Percentiles rank a stretch among this genome's conserved stretches.
These are phyloP conservation scores for Euproctis similis DNA, from an alignment of 2,888 invertebrate species.

Conservation along the genomic window DNA sequence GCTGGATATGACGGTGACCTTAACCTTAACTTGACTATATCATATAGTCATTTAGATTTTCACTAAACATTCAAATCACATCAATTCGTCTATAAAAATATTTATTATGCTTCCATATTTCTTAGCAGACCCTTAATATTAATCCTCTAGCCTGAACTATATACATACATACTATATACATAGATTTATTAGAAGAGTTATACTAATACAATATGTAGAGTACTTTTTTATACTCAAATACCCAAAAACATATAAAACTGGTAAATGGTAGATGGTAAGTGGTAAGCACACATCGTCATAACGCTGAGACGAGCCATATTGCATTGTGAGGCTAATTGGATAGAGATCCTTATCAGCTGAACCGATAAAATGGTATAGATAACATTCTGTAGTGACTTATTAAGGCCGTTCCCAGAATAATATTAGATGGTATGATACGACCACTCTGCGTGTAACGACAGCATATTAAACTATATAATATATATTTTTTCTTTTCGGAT, in stretches of 20 bases:
- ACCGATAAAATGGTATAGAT: slow-evolving; percentile 76
- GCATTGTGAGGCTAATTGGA: slow-evolving; percentile 76
- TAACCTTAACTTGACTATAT: too few relatives aligned
- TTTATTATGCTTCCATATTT: too few relatives aligned
- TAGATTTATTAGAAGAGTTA: too few relatives aligned
- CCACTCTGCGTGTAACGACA: slow-evolving; percentile 45
- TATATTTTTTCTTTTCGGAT: too few relatives aligned
- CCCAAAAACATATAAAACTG: slow-evolving; percentile 23
- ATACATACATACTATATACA: too few relatives aligned
- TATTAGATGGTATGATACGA: slow-evolving; percentile 73
- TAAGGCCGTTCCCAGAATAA: slow-evolving; percentile 78
- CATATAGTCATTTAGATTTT: too few relatives aligned
- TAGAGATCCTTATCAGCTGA: slow-evolving; percentile 67
- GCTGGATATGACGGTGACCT: too few relatives aligned
- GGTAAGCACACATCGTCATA: slow-evolving; percentile 55
- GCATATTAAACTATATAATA: slow-evolving; percentile 41
- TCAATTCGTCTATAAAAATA: too few relatives aligned
- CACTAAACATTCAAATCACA: too few relatives aligned
- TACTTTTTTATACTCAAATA: slow-evolving; percentile 5
- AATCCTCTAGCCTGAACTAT: too few relatives aligned
- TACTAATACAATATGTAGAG: slow-evolving; percentile 1
- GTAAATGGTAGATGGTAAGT: too few relatives aligned
- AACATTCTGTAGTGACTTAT: slow-evolving; percentile 78
- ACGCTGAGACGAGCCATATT: slow-evolving; percentile 68
- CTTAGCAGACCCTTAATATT: too few relatives aligned